A percentile compares a stretch with the other conserved stretches of the same genome.
phyloP scores from a whole-genome alignment of 2,797 vertebrate species.

The Spheniscus humboldti region DNA sequence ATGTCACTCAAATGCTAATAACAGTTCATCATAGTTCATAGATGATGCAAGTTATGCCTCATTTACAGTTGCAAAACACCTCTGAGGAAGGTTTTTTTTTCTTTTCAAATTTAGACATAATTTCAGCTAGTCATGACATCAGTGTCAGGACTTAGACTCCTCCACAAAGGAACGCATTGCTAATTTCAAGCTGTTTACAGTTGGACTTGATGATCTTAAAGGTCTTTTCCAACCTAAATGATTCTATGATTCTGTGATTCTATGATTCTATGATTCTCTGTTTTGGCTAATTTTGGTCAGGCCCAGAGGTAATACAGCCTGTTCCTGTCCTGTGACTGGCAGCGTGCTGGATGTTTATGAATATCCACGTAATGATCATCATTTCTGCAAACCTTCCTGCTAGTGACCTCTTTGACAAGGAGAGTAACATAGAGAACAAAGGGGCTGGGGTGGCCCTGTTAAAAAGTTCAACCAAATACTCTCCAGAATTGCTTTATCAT shows the following conservation, averaged over 20 bases:
- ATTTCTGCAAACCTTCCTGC: not conserved
- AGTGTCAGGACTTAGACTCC: not conserved
- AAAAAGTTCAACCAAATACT: not conserved
- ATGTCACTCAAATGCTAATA: not conserved
- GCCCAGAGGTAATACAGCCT: not conserved
- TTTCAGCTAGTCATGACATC: not conserved
- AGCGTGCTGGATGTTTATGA: not conserved
- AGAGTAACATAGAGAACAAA: not conserved
- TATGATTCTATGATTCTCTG: not conserved
- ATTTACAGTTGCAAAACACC: not conserved
- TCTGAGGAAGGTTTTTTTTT: not conserved
- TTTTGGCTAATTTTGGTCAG: not conserved
- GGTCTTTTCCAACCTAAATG: not conserved
- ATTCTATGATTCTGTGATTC: not conserved
- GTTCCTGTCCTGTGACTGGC: not conserved
- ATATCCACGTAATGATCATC: not conserved
- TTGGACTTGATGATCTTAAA: not conserved
- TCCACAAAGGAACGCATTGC: not conserved
- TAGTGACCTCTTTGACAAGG: not conserved
- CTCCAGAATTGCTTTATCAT: not conserved
- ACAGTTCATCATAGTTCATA: not conserved
- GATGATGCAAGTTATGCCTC: not conserved
- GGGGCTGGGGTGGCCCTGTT: not conserved
- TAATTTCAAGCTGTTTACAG: not conserved
- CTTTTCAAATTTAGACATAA: not conserved